phyloP scores from a whole-genome alignment of 2,888 invertebrate species.

The Brachycybe producta region DNA sequence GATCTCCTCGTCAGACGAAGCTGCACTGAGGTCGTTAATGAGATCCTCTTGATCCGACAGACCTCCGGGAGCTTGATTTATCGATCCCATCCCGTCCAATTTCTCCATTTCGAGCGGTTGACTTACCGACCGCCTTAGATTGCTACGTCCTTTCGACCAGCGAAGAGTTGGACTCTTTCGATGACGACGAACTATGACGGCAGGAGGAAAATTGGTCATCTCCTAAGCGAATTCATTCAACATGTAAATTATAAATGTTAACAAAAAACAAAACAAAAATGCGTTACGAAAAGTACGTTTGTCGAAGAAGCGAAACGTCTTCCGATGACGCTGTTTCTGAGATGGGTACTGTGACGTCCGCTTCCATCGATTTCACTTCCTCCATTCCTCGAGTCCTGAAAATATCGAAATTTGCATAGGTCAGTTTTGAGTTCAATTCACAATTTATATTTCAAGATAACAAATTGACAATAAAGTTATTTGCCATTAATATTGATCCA shows the following conservation, averaged over 20 bases:
- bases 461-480: too few species aligned
- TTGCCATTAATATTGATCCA: slow-evolving; percentile 5
- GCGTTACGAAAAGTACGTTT: too few species aligned
- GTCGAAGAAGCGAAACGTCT: too few species aligned
- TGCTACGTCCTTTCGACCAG: slow-evolving; percentile 14
- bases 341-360: too few species aligned
- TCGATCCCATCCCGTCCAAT: slow-evolving; percentile 13
- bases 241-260: background rate
- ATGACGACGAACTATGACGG: background rate
- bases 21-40: slow-evolving; percentile 18
- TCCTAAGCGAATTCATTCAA: background rate
- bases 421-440: too few species aligned
- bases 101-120: slow-evolving; percentile 45
- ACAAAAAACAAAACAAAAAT: too few species aligned
- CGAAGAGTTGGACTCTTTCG: background rate
- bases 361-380: too few species aligned
- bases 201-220: background rate
- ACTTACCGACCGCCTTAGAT: slow-evolving; percentile 49
- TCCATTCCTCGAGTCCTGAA: too few species aligned
- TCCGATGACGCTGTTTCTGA: too few species aligned
- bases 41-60: slow-evolving; percentile 23
- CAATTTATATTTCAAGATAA: too few species aligned
- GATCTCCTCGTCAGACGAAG: slow-evolving; percentile 23
- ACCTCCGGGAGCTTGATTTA: slow-evolving; percentile 17
- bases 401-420: too few species aligned